A percentile compares a stretch with the other conserved stretches of the same genome.
Evolutionary conservation across 2,888 invertebrate species (phyloP).

Genomic region (Megastigmus dorsalis): DNA sequence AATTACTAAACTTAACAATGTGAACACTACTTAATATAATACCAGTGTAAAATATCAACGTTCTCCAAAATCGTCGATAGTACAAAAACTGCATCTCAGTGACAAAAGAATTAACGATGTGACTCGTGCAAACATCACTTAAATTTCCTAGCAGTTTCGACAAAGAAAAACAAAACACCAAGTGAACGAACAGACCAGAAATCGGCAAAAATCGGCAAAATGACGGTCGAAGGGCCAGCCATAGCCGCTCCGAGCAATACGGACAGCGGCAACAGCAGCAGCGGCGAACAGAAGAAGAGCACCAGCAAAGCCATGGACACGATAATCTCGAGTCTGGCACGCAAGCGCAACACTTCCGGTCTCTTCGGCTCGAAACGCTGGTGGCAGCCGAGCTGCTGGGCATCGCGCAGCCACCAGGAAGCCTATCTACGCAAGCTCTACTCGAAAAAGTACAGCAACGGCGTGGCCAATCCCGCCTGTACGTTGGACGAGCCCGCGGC

Average conservation of each 20-base stretch:
- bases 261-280: background rate
- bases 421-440: slow-evolving; percentile 71
- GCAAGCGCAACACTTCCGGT: slow-evolving; percentile 66
- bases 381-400: slow-evolving; percentile 73
- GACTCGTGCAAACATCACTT: no score
- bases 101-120: no score
- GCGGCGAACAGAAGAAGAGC: slow-evolving; percentile 25
- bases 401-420: slow-evolving; percentile 71
- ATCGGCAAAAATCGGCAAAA: background rate
- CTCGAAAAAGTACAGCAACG: slow-evolving; percentile 64
- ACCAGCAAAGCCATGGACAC: slow-evolving; percentile 53
- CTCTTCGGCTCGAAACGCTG: slow-evolving; percentile 71
- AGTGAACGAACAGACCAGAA: background rate
- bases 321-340: slow-evolving; percentile 69
- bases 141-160: background rate
- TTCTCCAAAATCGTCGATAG: no score
- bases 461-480: slow-evolving; percentile 30
- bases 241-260: background rate
- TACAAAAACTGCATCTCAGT: no score
- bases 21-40: no score
- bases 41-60: no score
- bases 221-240: slow-evolving; percentile 4
- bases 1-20: no score
- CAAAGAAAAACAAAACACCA: background rate
- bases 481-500: slow-evolving; percentile 39